phyloP scores from a whole-genome alignment of 2,113 vertebrate species.

The Puntigrus tetrazona region DNA sequence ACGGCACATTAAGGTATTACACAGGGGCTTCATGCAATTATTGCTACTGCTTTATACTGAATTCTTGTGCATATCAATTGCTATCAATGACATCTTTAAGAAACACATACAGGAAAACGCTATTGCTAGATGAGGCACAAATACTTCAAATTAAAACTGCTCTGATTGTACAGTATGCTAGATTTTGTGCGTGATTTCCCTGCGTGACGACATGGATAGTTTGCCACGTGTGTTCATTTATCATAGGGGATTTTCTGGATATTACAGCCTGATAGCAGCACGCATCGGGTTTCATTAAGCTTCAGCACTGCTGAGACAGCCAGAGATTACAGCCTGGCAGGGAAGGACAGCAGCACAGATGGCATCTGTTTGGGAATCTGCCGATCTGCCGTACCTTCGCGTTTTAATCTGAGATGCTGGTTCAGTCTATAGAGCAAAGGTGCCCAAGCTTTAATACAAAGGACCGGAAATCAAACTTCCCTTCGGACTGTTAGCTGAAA shows the following conservation, averaged over 20 bases:
- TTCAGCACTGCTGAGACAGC: constrained; percentile 62
- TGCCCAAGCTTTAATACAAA: background rate
- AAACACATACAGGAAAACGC: constrained; percentile 8
- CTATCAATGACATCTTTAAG: background rate
- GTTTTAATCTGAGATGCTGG: background rate
- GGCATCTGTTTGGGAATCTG: constrained; percentile 3
- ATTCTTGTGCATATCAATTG: background rate
- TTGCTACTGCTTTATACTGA: background rate
- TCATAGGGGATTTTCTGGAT: constrained; percentile 64
- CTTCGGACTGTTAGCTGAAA: background rate
- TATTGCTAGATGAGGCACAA: constrained; percentile 12
- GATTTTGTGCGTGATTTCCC: constrained; percentile 30
- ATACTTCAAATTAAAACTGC: constrained; percentile 13
- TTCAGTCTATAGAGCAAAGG: background rate
- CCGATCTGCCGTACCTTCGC: background rate
- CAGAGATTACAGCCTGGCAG: constrained; percentile 63
- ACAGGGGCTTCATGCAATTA: background rate
- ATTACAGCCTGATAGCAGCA: constrained; percentile 58
- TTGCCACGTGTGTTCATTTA: constrained; percentile 40
- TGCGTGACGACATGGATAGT: background rate
- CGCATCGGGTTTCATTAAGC: constrained; percentile 67
- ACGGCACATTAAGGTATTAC: background rate
- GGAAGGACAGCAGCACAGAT: constrained; percentile 34
- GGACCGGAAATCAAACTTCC: background rate
- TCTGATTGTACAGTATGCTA: background rate